A percentile compares a stretch with the other conserved stretches of the same genome.
These are phyloP conservation scores for Lasioglossum zephyrum DNA, from an alignment of 2,888 invertebrate species.

Conservation along the genomic window DNA sequence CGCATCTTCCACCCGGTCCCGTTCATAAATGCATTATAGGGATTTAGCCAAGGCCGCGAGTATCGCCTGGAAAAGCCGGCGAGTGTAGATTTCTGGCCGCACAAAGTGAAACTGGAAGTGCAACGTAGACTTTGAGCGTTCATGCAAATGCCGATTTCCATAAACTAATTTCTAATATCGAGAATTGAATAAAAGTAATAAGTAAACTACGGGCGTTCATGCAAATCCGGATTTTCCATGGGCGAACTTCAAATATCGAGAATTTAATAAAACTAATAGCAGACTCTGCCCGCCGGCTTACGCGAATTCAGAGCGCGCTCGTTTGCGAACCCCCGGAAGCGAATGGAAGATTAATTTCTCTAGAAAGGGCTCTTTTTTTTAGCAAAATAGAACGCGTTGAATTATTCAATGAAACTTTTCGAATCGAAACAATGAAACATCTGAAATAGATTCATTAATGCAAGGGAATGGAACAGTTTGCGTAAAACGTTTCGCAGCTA, in stretches of 20 bases:
- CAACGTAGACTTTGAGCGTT: background rate
- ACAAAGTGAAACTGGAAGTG: background rate
- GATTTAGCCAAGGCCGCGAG: background rate
- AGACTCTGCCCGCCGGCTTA: background rate
- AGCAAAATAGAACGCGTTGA: background rate
- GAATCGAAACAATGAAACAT: background rate
- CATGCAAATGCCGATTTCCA: constrained; percentile 8
- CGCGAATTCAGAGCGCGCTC: background rate
- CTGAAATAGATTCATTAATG: background rate
- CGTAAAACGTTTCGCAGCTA: background rate
- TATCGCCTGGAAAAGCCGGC: background rate
- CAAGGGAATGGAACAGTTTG: background rate
- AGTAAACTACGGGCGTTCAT: background rate
- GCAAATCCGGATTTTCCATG: background rate
- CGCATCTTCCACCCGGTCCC: background rate
- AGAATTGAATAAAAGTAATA: constrained; percentile 11
- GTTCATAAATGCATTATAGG: background rate
- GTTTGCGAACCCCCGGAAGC: background rate
- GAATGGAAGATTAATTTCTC: background rate
- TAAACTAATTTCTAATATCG: constrained; percentile 11
- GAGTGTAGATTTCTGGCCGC: background rate
- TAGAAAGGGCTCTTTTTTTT: background rate
- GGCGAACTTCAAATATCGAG: background rate
- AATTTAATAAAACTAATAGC: background rate
- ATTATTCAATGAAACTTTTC: background rate